Conservation (phyloP, 2,888 invertebrate species). For the Nomada ruficornis region DNA sequence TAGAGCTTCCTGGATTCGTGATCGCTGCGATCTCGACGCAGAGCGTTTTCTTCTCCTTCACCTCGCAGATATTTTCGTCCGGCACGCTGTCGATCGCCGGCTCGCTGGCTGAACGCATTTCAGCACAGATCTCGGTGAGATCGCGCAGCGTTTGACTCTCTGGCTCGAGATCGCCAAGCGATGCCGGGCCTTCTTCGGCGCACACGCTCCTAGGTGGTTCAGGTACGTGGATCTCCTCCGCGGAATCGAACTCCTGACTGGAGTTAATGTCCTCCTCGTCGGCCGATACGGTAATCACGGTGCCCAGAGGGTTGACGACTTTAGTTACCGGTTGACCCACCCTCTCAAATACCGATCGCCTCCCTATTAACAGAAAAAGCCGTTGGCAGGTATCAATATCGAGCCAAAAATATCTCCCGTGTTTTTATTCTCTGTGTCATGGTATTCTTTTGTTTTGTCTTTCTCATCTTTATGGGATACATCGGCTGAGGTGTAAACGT, state of each 20-base stretch:
- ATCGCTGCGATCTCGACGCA: conserved; percentile 78
- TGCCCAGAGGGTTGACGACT: conserved; percentile 92
- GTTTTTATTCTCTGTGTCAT: conserved; percentile 20
- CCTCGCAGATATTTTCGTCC: conserved; percentile 79
- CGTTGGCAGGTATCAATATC: conserved; percentile 90
- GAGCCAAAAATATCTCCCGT: conserved; percentile 63
- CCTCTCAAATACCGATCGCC: conserved; percentile 85
- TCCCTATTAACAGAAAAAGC: conserved; percentile 92
- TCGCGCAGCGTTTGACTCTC: conserved; percentile 78
- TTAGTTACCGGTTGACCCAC: conserved; percentile 87
- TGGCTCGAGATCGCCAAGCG: conserved; percentile 78
- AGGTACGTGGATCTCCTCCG: conserved; percentile 72
- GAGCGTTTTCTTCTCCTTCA: conserved; percentile 75
- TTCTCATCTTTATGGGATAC: not conserved
- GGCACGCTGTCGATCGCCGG: conserved; percentile 81
- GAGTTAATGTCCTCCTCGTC: conserved; percentile 82
- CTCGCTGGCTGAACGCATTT: conserved; percentile 81
- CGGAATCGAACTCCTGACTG: conserved; percentile 77
- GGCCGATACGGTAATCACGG: conserved; percentile 87
- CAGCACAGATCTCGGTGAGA: conserved; percentile 82
- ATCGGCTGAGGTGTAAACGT: conserved; percentile 17
- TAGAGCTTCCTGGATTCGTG: conserved; percentile 48
- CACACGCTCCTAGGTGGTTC: conserved; percentile 79
- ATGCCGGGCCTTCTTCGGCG: conserved; percentile 81
- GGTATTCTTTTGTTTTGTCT: conserved; percentile 17